Base-by-base conservation (phyloP, 2,113 vertebrate genomes). In the Thalassoma bifasciatum region DNA sequence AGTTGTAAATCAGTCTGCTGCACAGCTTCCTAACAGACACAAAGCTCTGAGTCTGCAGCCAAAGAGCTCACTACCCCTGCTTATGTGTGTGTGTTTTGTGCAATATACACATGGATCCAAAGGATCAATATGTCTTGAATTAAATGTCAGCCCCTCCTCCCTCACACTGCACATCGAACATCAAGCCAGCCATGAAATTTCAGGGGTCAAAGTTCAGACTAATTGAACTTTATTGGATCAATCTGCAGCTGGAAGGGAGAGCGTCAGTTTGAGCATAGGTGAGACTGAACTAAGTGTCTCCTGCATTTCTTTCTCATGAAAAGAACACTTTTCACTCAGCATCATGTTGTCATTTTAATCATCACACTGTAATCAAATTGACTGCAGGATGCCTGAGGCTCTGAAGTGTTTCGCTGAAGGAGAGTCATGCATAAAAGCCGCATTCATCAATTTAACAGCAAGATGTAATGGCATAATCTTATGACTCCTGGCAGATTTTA, bases 361-460 rank as follows among this genome's bases (percentile, higher is more conserved):
- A 72, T 75, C 57, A 44, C 13, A 11, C 30, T 36, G 12, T 42
- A 62, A 77, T 79, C 67, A 66, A 23, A 75, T 40, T n/a, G n/a
- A n/a, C 59, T 21, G 61, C 69, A n/a, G n/a, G n/a, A n/a, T n/a
- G n/a, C n/a, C n/a, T n/a, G n/a, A n/a, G n/a, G n/a, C n/a, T n/a
- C 52, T 23, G 2, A 26, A 49, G 44, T 50, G n/a, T 73, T 23
- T 17, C 12, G 30, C 5, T 11, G 21, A 44, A 30, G n/a, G 24
- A 67, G 40, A 71, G 30, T 36, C 66, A 60, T 34, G 53, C 16
- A 9, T 17, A 17, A 59, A 56, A 44, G 47, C 60, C 47, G 37
- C 42, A 11, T 49, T 57, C 79, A 62, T 82, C 66, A 65, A 50
- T 84, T 77, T 79, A 73, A 87, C 74, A 81, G 50, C 8, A 30